Percentiles rank a stretch among this genome's conserved stretches.
Evolutionary conservation across 2,888 invertebrate genomes (phyloP).

Genomic region (Harpalus rufipes): DNA sequence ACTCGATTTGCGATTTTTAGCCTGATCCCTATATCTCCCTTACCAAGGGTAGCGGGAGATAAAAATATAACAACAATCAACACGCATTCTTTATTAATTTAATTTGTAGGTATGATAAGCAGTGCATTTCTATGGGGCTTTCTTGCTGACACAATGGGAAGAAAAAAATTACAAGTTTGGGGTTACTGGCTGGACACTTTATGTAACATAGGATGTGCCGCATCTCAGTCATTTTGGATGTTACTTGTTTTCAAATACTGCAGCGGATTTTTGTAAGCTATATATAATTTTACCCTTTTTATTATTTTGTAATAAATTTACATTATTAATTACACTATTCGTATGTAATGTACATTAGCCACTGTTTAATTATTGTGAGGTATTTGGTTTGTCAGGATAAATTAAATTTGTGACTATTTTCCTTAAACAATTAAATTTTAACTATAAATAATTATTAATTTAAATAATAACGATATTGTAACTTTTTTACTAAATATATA

Average conservation of each 20-base stretch:
- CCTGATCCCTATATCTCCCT: too few species aligned
- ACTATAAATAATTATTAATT: conserved; percentile 12
- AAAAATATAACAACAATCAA: too few species aligned
- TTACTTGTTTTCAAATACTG: conserved; percentile 86
- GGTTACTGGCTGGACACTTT: conserved; percentile 83
- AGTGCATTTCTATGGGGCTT: conserved; percentile 89
- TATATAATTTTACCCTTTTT: not conserved
- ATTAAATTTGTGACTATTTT: too few species aligned
- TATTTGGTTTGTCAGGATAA: too few species aligned
- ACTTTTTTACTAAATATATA: not conserved
- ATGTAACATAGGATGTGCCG: conserved; percentile 82
- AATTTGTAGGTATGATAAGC: conserved; percentile 84
- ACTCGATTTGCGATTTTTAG: too few species aligned
- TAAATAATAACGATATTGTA: not conserved
- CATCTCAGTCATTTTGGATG: conserved; percentile 84
- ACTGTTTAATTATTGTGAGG: too few species aligned
- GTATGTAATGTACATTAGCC: too few species aligned
- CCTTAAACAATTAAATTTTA: not conserved
- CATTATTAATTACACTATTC: too few species aligned
- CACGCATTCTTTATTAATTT: too few species aligned
- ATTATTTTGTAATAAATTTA: too few species aligned
- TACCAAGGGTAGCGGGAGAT: too few species aligned
- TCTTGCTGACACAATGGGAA: conserved; percentile 86
- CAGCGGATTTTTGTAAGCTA: conserved; percentile 86
- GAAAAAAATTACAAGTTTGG: conserved; percentile 83